A percentile compares a stretch with the other conserved stretches of the same genome.
These are phyloP conservation scores for Alexandromys fortis DNA, from an alignment of 2,113 vertebrate species.

Conservation along the genomic window DNA sequence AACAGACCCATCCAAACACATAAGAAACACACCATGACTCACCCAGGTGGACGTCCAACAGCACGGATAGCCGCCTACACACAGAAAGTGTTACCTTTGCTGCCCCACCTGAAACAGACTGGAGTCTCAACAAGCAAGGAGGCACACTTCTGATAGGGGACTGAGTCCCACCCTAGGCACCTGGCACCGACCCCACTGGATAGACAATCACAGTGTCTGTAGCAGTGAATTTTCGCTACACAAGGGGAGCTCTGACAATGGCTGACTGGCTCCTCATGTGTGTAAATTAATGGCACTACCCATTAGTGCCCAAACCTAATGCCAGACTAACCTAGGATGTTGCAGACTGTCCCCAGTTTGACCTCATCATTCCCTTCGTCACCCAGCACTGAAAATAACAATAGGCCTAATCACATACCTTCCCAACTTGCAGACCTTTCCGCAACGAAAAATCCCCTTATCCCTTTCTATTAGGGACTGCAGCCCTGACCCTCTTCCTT, in stretches of 20 bases:
- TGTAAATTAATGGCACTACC: background rate
- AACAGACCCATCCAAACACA: background rate
- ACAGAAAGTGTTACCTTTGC: background rate
- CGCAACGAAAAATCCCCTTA: constrained; percentile 36
- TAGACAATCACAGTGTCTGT: background rate
- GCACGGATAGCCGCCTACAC: background rate
- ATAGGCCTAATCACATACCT: background rate
- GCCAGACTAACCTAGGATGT: background rate
- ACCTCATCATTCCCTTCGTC: background rate
- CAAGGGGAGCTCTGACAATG: background rate
- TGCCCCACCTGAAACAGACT: background rate
- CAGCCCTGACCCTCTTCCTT: background rate
- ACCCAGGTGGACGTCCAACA: background rate
- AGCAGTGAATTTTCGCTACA: background rate
- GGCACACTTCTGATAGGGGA: background rate
- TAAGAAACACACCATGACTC: background rate
- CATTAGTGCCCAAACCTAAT: background rate
- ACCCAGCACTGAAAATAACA: constrained; percentile 10
- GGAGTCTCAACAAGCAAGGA: background rate
- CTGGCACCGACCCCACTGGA: background rate
- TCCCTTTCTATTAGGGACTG: constrained; percentile 5
- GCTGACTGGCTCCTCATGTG: background rate
- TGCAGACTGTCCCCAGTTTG: background rate
- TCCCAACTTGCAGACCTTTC: background rate
- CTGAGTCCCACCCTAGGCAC: background rate